These are phyloP conservation scores for Aplidium turbinatum DNA, from an alignment of 23 tunicate genomes.

Conservation along the genomic window DNA sequence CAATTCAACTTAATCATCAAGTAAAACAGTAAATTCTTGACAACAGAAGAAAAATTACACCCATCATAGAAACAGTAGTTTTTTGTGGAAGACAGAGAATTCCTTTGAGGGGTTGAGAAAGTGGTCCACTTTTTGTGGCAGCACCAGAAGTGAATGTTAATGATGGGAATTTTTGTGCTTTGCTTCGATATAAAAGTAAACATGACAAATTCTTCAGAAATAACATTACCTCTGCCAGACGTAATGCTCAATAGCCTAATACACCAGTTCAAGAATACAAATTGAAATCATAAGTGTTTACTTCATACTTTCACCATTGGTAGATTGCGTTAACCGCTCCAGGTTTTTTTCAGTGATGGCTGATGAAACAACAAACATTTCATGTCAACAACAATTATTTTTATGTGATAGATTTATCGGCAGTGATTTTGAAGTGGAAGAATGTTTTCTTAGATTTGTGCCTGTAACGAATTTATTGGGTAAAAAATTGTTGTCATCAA, in stretches of 20 bases:
- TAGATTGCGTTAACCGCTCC: conserved; percentile 3
- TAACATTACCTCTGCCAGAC: background rate
- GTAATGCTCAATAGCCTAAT: conserved; percentile 14
- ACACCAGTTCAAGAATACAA: conserved; percentile 10
- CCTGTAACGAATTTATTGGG: conserved; percentile 7
- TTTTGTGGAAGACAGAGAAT: conserved; percentile 13
- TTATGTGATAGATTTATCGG: background rate
- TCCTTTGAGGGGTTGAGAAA: conserved; percentile 8
- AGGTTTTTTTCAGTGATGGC: conserved; percentile 11
- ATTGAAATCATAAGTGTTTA: conserved; percentile 19
- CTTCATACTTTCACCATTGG: conserved; percentile 1
- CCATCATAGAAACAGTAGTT: background rate
- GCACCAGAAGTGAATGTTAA: background rate
- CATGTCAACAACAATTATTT: conserved; percentile 14
- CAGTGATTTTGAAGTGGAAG: conserved; percentile 17
- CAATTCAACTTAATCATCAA: conserved; percentile 15
- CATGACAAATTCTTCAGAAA: background rate
- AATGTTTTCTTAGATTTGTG: conserved; percentile 23
- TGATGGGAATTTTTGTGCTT: conserved; percentile 19
- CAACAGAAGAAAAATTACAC: conserved; percentile 18
- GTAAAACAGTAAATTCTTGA: conserved; percentile 3
- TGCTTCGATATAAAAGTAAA: conserved; percentile 4
- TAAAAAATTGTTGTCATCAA: background rate
- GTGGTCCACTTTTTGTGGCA: conserved; percentile 10
- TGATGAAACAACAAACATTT: conserved; percentile 9